Base-by-base conservation (phyloP, 2,888 invertebrate genomes). In the Nemapogon koenigi region DNA sequence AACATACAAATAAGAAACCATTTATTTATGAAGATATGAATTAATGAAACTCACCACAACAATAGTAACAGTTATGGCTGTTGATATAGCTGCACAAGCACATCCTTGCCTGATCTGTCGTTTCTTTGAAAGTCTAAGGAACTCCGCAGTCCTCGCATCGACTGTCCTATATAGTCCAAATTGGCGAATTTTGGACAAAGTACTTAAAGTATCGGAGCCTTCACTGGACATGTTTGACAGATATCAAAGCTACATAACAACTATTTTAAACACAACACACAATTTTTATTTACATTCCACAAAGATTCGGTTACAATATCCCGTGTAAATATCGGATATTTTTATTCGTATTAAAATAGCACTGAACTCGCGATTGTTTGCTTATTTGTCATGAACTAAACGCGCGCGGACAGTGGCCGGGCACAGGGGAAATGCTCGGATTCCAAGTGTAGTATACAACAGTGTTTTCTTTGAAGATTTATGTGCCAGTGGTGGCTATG, bases 81-180 rank as follows among this genome's bases (percentile, higher is more conserved):
- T 70, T 8, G 75, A 70, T 1, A 73, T 57, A 6, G 66, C 71
- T 0, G 78, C 78, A 50, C 78, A 78, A 0, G 64, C 65, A 49
- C 76, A 76, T 45, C 76, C 76, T 47, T 72, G 73, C 37, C 61
- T 52, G 6, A 78, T 60, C 52, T 78, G 78, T 11, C 71, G 50
- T 41, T 55, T 66, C 45, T 62, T 63, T 2, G 78, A 78, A 36
- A 75, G 48, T 42, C 58, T 58, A 17, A 76, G 49, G 43, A 78
- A 78, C 50, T 76, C 75, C 49, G 73, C 72, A 0, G 75, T 75
- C 46, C 62, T 58, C 3, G 65, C 61, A 39, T 78, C 76, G 11
- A 76, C 72, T 25, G 60, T 66, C 43, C 71, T 55, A 52, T 78
- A 76, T 43, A 78, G 45, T 2, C 76, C 78, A 28, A 78, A 72